Evolutionary conservation across 2,113 vertebrate genomes (phyloP).

Genomic region (Acanthochromis polyacanthus): DNA sequence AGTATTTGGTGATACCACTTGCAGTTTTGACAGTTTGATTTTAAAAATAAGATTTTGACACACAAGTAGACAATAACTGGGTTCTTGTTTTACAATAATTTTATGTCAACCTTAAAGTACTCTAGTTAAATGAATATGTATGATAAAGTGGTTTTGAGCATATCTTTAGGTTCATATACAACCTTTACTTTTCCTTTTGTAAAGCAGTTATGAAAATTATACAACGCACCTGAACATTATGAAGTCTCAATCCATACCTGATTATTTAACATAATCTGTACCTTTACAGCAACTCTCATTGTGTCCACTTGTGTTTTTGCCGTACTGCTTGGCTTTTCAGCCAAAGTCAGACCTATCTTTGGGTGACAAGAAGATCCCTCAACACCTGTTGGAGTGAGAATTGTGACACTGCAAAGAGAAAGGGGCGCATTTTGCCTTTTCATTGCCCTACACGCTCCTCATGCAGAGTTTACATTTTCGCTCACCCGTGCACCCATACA

Average conservation of each 20-base stretch:
- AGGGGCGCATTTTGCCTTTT: neutral
- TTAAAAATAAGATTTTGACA: neutral
- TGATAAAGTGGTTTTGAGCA: too few relatives aligned
- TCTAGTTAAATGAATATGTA: too few relatives aligned
- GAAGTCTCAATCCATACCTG: too few relatives aligned
- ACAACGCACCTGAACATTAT: too few relatives aligned
- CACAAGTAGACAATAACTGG: neutral
- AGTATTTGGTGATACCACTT: conserved; percentile 4
- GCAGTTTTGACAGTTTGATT: neutral
- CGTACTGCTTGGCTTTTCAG: too few relatives aligned
- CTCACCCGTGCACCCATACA: neutral
- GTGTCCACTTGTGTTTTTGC: too few relatives aligned
- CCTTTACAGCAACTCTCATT: too few relatives aligned
- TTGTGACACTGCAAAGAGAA: neutral
- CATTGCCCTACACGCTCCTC: conserved; percentile 2
- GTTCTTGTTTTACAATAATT: neutral
- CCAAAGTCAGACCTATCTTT: too few relatives aligned
- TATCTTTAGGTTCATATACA: too few relatives aligned
- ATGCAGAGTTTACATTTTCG: conserved; percentile 24
- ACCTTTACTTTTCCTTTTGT: too few relatives aligned
- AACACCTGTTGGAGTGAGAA: neutral
- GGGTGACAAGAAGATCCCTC: too few relatives aligned
- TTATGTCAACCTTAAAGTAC: neutral
- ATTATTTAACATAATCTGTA: neutral
- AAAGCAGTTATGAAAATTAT: too few relatives aligned